phyloP scores from a whole-genome alignment of 2,888 invertebrate genomes.

The Protonemura montana region DNA sequence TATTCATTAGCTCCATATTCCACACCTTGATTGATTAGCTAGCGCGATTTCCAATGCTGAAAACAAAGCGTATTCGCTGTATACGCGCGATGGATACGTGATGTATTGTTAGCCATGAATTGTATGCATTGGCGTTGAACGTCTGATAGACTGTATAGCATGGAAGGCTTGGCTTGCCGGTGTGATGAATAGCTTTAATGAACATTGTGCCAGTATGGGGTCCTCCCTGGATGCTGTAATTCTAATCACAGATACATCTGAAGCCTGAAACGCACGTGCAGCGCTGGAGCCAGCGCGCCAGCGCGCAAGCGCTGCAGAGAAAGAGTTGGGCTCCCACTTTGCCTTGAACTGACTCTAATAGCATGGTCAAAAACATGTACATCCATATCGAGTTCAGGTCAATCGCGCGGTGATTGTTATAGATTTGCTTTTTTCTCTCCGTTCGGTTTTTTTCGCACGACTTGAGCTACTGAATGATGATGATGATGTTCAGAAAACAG shows the following conservation, averaged over 20 bases:
- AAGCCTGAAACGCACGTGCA: constrained; percentile 8
- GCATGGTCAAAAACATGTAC: constrained; percentile 14
- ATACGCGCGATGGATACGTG: neutral
- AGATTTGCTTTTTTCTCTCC: neutral
- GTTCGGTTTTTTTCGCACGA: neutral
- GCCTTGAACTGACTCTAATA: constrained; percentile 30
- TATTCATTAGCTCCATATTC: constrained; percentile 3
- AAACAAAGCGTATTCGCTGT: neutral
- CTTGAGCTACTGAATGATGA: neutral
- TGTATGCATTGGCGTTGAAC: neutral
- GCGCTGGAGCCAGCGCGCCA: too few relatives aligned
- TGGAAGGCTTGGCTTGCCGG: neutral
- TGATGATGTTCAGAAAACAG: neutral
- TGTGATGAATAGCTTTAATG: constrained; percentile 12
- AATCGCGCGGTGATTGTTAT: neutral
- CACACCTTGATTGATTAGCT: constrained; percentile 4
- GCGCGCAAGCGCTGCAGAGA: neutral
- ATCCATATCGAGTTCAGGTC: neutral
- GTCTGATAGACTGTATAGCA: neutral
- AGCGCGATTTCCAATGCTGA: constrained; percentile 1
- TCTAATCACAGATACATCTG: neutral
- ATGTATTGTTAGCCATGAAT: neutral
- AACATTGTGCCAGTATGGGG: neutral
- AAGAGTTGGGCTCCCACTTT: neutral
- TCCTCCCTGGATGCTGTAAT: constrained; percentile 34